Percentiles rank a stretch among this genome's conserved stretches.
phyloP scores from a whole-genome alignment of 2,113 vertebrate species.

The Papio anubis region DNA sequence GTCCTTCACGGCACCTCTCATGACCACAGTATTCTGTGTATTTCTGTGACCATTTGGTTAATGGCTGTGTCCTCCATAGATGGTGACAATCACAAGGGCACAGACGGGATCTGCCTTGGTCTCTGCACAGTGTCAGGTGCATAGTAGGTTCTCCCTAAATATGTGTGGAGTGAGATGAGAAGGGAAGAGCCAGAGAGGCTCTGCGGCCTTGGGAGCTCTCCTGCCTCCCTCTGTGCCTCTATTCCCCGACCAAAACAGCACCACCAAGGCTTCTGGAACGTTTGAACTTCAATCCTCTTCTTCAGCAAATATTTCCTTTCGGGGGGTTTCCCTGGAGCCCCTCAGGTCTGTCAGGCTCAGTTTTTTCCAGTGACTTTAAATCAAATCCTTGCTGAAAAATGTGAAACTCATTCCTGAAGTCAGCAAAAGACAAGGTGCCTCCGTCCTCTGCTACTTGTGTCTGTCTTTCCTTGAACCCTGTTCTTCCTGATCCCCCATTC shows the following conservation, averaged over 20 bases:
- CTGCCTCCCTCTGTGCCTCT: background rate
- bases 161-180: accelerated
- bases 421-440: background rate
- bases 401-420: background rate
- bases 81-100: background rate
- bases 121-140: background rate
- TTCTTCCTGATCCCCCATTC: background rate
- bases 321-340: background rate
- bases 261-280: background rate
- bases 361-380: background rate
- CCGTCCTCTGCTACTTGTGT: background rate
- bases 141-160: background rate
- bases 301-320: background rate
- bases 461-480: background rate
- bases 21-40: background rate
- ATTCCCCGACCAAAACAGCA: background rate
- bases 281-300: background rate
- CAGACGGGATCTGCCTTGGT: background rate
- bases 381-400: background rate
- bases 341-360: background rate
- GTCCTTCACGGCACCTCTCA: background rate
- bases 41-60: background rate
- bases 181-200: background rate
- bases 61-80: accelerated
- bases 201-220: background rate